Conservation (phyloP, 2,113 vertebrate species). For the Lagopus leucura region DNA sequence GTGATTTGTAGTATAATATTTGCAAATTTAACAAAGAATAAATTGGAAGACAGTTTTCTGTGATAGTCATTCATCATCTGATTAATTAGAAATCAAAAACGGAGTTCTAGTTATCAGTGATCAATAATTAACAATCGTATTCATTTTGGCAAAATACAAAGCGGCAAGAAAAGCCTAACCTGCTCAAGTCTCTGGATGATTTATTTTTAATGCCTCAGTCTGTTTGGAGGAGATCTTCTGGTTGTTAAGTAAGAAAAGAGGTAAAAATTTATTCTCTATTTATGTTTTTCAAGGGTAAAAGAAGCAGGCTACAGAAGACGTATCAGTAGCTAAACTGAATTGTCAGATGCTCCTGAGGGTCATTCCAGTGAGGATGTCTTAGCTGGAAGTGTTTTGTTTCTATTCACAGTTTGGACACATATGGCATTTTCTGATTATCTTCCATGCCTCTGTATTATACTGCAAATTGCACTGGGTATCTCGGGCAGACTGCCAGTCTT, state of each 20-base stretch:
- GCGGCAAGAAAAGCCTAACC: not conserved
- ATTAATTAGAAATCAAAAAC: not conserved
- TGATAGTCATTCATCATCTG: not conserved
- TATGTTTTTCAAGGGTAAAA: not conserved
- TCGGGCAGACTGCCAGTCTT: not conserved
- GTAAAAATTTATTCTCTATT: not conserved
- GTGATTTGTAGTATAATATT: not conserved
- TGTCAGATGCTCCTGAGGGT: not conserved
- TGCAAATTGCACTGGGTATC: not conserved
- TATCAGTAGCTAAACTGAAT: not conserved
- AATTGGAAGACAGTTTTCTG: not conserved
- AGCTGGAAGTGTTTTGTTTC: not conserved
- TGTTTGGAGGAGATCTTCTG: not conserved
- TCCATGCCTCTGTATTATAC: not conserved
- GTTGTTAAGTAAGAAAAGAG: not conserved
- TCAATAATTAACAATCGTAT: not conserved
- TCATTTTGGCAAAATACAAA: not conserved
- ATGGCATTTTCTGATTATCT: constrained; percentile 9
- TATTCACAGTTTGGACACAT: not conserved
- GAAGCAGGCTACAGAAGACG: not conserved
- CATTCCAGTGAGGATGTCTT: not conserved
- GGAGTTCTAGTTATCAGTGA: not conserved
- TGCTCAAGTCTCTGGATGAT: not conserved
- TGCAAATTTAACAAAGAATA: not conserved
- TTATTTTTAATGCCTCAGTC: not conserved